phyloP scores from a whole-genome alignment of 2,113 vertebrate species.

The Ictalurus furcatus region DNA sequence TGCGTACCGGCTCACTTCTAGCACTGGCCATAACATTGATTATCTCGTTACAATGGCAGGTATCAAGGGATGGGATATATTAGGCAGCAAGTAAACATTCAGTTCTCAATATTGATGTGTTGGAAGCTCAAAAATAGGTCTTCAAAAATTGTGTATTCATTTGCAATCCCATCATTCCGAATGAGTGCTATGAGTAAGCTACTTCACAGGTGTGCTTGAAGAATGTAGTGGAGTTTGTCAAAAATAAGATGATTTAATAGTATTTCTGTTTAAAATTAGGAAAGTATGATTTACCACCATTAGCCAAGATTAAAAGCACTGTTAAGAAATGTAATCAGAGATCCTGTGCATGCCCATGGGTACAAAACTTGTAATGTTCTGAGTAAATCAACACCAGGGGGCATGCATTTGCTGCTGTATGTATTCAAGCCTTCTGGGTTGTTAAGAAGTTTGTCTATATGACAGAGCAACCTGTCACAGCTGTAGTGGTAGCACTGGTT shows the following conservation, averaged over 20 bases:
- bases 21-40: too few relatives aligned
- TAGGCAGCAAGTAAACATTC: too few relatives aligned
- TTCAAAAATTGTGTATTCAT: not conserved
- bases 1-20: too few relatives aligned
- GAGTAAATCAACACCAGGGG: slow-evolving; percentile 62
- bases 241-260: not conserved
- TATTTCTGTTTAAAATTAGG: not conserved
- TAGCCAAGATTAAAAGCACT: not conserved
- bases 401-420: slow-evolving; percentile 43
- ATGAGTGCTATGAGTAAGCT: not conserved
- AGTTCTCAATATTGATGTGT: too few relatives aligned
- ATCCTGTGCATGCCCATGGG: not conserved
- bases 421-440: not conserved
- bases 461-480: too few relatives aligned
- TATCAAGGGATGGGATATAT: too few relatives aligned
- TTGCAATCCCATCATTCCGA: not conserved
- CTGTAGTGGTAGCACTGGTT: too few relatives aligned
- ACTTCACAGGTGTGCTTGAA: not conserved
- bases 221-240: not conserved
- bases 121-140: not conserved
- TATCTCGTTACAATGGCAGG: too few relatives aligned
- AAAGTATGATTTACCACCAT: not conserved
- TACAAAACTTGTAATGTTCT: not conserved
- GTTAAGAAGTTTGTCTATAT: not conserved
- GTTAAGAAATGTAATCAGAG: not conserved